phyloP scores from a whole-genome alignment of 2,888 invertebrate genomes.

The Coenonympha glycerion region DNA sequence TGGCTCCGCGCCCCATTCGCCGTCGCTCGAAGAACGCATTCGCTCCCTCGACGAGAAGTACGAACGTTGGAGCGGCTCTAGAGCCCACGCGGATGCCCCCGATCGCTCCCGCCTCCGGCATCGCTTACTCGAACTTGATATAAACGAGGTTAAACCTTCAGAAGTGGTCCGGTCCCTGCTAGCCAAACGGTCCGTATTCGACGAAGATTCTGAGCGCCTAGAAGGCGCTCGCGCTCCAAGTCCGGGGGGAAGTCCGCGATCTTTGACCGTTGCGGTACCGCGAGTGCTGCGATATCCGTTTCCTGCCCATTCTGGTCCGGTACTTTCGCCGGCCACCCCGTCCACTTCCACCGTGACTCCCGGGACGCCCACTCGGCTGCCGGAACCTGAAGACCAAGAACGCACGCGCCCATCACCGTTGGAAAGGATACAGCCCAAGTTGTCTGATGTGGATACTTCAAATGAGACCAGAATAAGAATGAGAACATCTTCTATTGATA shows the following conservation, averaged over 20 bases:
- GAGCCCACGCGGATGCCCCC: constrained; percentile 75
- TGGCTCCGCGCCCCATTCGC: constrained; percentile 83
- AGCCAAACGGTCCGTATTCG: constrained; percentile 95
- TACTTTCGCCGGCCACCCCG: constrained; percentile 19
- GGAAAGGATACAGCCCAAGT: constrained; percentile 40
- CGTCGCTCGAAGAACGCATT: constrained; percentile 90
- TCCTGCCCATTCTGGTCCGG: constrained; percentile 77
- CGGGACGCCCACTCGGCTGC: constrained; percentile 42
- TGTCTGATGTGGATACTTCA: constrained; percentile 43
- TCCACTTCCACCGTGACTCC: constrained; percentile 39
- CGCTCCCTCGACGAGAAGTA: constrained; percentile 94
- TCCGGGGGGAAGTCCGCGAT: constrained; percentile 50
- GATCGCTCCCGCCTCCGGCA: constrained; percentile 80
- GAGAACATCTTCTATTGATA: constrained; percentile 56
- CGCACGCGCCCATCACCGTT: constrained; percentile 32
- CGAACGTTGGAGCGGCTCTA: constrained; percentile 87
- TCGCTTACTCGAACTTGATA: constrained; percentile 85
- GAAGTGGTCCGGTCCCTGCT: constrained; percentile 94
- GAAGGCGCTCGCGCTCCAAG: constrained; percentile 91
- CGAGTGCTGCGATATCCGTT: constrained; percentile 58
- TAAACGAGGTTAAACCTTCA: constrained; percentile 90
- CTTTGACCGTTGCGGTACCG: constrained; percentile 56
- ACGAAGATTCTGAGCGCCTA: constrained; percentile 94
- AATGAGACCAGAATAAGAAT: constrained; percentile 71
- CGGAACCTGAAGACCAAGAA: constrained; percentile 34